Base-by-base conservation (phyloP, 2,797 vertebrate species). In the Leptoclinus maculatus region DNA sequence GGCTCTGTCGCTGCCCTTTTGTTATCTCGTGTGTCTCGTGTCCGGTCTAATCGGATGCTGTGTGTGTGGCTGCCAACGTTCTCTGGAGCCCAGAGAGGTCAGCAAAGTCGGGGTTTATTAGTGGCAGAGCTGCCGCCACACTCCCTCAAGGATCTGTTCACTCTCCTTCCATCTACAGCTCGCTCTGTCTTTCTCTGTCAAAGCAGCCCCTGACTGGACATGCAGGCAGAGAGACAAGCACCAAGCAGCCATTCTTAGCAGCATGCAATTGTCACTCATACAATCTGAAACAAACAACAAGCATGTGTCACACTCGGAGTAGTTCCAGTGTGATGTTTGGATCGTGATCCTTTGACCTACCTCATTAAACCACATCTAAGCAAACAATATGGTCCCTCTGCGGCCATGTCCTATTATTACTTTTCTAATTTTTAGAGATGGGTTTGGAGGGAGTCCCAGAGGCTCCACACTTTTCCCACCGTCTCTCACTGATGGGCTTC, bases 31-130 rank as follows among this genome's bases (percentile, higher is more conserved):
- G 71, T 47, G 70, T 64, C 57, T 79, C 2, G 0, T 71, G 54
- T 85, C 68, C 47, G 45, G 29, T 78, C 74, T 89, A 91, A 92
- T 93, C 91, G 87, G 81, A 82, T 83, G 67, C 70, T 17, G 58
- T 75, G 47, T 49, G 43, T 80, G 56, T 43, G 73, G 51, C 58
- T 63, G 72, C 76, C 60, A 66, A 70, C 16, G 2, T 41, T 86
- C 78, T 81, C 62, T 23, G 71, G 69, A 83, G 84, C 63, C 70
- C 68, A 27, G n/a, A 71, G 86, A 87, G 88, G 90, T 91, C 89
- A 90, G 66, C 41, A 0, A 66, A 85, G 89, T 82, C 84, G 77
- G 47, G 74, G 83, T 89, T 93, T 85, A 90, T 93, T 92, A 89
- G 76, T 74, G 74, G 74, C 36, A 54, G 38, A 82, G 80, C 65